phyloP scores from a whole-genome alignment of 2,113 vertebrate genomes.

The Oophaga pumilio region DNA sequence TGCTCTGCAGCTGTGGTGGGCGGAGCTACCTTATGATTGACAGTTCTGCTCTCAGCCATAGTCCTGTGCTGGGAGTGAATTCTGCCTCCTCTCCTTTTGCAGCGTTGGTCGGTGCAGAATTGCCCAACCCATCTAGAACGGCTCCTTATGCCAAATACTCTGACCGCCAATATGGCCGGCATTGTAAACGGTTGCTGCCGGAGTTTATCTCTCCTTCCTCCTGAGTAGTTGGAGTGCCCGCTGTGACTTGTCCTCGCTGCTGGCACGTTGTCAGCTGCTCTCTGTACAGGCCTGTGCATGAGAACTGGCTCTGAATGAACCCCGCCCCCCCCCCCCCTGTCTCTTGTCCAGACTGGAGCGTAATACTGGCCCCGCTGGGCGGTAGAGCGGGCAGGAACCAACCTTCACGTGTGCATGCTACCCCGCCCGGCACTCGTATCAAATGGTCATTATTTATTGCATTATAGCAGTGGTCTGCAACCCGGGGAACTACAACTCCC shows the following conservation, averaged over 20 bases:
- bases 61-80: no score
- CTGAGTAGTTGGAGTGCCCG: background rate
- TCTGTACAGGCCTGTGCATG: slow-evolving; percentile 6
- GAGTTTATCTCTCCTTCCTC: background rate
- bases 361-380: background rate
- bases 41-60: no score
- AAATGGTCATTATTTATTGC: no score
- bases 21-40: no score
- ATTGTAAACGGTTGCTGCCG: background rate
- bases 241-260: slow-evolving; percentile 9
- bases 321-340: background rate
- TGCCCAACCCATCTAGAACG: no score
- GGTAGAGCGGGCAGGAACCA: background rate
- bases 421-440: no score
- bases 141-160: no score
- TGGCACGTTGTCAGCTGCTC: slow-evolving; percentile 33
- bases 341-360: slow-evolving; percentile 36
- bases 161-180: background rate
- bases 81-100: no score
- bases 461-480: no score
- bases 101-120: no score
- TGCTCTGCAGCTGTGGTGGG: no score
- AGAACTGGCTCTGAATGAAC: slow-evolving; percentile 28
- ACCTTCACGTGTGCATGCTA: no score
- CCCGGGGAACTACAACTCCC: background rate